Conservation (phyloP, 1,140 invertebrate species). For the Calephelis virginiensis region DNA sequence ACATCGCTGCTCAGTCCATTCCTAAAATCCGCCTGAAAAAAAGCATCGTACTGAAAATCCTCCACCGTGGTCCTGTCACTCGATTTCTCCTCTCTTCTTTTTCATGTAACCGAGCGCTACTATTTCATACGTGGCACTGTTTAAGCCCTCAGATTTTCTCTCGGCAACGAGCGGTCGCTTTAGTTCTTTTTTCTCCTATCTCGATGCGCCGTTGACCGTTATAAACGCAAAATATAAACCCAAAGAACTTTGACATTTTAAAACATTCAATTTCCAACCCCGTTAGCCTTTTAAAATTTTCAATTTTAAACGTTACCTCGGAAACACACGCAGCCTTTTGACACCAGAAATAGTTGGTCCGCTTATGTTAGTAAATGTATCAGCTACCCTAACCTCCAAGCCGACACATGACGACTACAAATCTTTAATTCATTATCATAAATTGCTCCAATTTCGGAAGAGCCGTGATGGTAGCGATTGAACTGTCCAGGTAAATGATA, state of each 20-base stretch:
- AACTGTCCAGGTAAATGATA: too few species aligned
- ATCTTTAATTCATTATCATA: too few species aligned
- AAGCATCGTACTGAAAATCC: conserved; percentile 68
- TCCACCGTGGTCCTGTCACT: conserved; percentile 69
- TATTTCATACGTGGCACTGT: conserved; percentile 76
- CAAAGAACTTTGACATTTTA: conserved; percentile 75
- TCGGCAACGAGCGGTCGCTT: conserved; percentile 58
- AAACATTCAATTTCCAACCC: conserved; percentile 68
- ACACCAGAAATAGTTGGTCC: neutral
- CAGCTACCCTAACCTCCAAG: too few species aligned
- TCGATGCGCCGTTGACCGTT: conserved; percentile 67
- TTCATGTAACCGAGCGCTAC: conserved; percentile 73
- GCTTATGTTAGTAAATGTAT: too few species aligned
- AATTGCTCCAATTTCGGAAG: too few species aligned
- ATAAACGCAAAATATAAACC: conserved; percentile 78
- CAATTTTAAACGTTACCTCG: neutral
- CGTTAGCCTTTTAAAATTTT: conserved; percentile 45
- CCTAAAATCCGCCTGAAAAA: conserved; percentile 64
- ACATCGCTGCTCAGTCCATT: conserved; percentile 52
- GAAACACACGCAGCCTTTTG: too few species aligned
- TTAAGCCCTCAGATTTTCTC: conserved; percentile 76
- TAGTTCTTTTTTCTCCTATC: conserved; percentile 66
- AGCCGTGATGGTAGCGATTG: too few species aligned
- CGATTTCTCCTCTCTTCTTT: conserved; percentile 76
- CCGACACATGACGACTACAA: too few species aligned